Percentiles rank a stretch among this genome's conserved stretches.
phyloP scores from a whole-genome alignment of 2,888 invertebrate genomes.

The Scelioninae gen. 2 region DNA sequence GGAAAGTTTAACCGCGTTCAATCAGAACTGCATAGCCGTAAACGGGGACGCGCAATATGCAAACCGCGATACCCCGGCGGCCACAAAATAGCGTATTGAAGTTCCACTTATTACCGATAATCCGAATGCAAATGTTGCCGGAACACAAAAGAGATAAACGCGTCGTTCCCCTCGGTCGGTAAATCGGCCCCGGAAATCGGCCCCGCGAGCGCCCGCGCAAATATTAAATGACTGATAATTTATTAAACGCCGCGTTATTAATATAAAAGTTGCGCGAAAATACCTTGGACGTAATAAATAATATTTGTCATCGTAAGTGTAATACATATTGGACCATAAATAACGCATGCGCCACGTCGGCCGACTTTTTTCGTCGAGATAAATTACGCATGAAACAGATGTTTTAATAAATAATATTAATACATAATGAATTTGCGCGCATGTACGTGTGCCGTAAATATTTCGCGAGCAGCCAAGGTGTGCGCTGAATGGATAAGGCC shows the following conservation, averaged over 20 bases:
- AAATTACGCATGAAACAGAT: constrained; percentile 49
- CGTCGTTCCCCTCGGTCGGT: not conserved
- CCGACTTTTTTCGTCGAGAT: constrained; percentile 39
- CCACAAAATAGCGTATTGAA: constrained; percentile 36
- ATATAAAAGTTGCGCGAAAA: constrained; percentile 8
- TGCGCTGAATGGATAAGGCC: constrained; percentile 39
- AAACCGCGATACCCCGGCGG: constrained; percentile 24
- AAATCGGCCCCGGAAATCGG: too few relatives aligned
- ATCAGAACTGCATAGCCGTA: constrained; percentile 37
- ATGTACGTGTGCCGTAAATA: constrained; percentile 43
- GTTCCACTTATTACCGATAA: constrained; percentile 33
- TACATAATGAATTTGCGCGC: constrained; percentile 49
- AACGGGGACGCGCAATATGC: constrained; percentile 44
- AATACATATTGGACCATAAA: constrained; percentile 49
- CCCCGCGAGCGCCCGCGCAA: too few relatives aligned
- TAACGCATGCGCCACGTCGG: constrained; percentile 30
- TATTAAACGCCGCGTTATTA: constrained; percentile 18
- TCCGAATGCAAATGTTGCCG: constrained; percentile 15
- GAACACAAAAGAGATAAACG: not conserved
- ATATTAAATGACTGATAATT: constrained; percentile 7
- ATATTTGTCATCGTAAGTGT: constrained; percentile 36
- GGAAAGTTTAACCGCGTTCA: constrained; percentile 34
- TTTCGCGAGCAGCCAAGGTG: constrained; percentile 44
- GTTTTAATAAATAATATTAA: constrained; percentile 59
- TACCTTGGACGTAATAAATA: constrained; percentile 21